phyloP scores from a whole-genome alignment of 2,888 invertebrate genomes.

The Pyrocoelia pectoralis region DNA sequence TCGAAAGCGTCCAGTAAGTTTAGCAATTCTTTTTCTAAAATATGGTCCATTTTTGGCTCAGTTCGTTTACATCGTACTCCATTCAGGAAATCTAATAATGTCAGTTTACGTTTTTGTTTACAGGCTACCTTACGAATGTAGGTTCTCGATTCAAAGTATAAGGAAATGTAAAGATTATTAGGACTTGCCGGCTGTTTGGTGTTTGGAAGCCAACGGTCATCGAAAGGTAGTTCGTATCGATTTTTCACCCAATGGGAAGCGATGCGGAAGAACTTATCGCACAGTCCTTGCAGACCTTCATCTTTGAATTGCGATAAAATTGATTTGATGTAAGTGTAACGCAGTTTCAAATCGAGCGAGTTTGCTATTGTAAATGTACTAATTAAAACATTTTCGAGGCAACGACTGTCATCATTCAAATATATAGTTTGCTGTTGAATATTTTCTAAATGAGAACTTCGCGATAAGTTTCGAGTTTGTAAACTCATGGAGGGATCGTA shows the following conservation, averaged over 20 bases:
- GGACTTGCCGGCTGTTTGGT: constrained; percentile 1
- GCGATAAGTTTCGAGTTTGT: constrained; percentile 60
- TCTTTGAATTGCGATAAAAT: too few species aligned
- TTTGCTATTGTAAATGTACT: constrained; percentile 59
- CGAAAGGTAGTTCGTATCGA: constrained; percentile 45
- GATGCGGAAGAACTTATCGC: neutral
- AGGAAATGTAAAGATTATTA: constrained; percentile 35
- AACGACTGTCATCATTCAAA: constrained; percentile 44
- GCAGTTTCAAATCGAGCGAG: constrained; percentile 51
- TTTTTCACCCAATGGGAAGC: neutral
- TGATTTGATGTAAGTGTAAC: constrained; percentile 45
- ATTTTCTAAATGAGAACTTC: constrained; percentile 62
- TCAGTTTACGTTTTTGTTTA: constrained; percentile 57
- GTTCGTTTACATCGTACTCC: constrained; percentile 56
- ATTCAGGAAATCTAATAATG: constrained; percentile 62
- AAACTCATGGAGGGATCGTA: constrained; percentile 54
- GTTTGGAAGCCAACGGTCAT: constrained; percentile 54
- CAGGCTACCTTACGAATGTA: constrained; percentile 16
- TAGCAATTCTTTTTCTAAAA: constrained; percentile 64
- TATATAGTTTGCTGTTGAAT: constrained; percentile 65
- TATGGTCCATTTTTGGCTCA: constrained; percentile 63
- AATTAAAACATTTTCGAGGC: constrained; percentile 52
- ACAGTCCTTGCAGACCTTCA: constrained; percentile 17
- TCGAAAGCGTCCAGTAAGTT: constrained; percentile 62
- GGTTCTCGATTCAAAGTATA: constrained; percentile 28